phyloP scores from a whole-genome alignment of 2,113 vertebrate genomes.

The Stigmatopora argus region DNA sequence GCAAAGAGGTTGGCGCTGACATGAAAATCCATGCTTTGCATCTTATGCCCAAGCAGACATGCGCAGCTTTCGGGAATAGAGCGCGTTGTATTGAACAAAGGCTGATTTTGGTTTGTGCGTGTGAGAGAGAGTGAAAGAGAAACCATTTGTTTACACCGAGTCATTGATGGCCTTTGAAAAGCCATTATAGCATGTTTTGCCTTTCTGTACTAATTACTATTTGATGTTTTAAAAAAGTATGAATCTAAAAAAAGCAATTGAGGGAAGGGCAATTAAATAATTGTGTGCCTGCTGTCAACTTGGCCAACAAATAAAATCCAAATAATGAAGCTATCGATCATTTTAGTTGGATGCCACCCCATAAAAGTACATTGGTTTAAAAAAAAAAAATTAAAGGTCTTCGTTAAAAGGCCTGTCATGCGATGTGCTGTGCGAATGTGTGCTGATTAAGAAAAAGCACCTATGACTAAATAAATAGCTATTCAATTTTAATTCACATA shows the following conservation, averaged over 20 bases:
- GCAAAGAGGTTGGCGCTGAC: too few relatives aligned
- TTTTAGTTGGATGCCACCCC: conserved; percentile 16
- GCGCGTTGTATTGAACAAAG: not conserved
- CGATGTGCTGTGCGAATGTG: too few relatives aligned
- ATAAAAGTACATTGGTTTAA: too few relatives aligned
- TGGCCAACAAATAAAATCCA: conserved; percentile 5
- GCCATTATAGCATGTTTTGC: not conserved
- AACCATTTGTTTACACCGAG: not conserved
- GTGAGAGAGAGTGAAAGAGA: not conserved
- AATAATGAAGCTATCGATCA: conserved; percentile 12
- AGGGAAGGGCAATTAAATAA: conserved; percentile 7
- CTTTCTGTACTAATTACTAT: not conserved
- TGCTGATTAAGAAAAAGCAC: too few relatives aligned
- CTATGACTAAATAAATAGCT: too few relatives aligned
- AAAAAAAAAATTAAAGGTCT: too few relatives aligned
- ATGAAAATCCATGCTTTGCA: too few relatives aligned
- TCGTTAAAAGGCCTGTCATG: too few relatives aligned
- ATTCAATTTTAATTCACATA: too few relatives aligned
- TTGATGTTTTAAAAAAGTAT: not conserved
- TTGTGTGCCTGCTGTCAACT: conserved; percentile 6
- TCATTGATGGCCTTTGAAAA: conserved; percentile 1
- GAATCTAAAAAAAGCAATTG: conserved; percentile 3
- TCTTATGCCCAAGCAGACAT: too few relatives aligned
- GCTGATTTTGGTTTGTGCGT: not conserved
- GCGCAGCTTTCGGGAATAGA: too few relatives aligned